Evolutionary conservation across 2,113 vertebrate genomes (phyloP), one percentile per base, ranked within the genome.

Genomic region (Malaclemys terrapin): DNA sequence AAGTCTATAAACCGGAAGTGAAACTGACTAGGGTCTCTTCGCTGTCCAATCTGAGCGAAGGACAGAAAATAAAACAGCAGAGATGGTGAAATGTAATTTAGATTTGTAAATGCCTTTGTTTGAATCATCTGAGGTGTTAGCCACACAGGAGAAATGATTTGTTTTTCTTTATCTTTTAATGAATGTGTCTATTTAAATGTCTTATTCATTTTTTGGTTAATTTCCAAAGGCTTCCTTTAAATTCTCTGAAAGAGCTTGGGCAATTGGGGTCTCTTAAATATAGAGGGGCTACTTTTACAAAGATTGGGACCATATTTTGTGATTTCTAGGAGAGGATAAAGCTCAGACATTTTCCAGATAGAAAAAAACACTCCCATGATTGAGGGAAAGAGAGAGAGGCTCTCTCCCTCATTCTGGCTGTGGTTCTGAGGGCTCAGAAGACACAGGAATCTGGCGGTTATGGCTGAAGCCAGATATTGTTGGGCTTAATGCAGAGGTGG

Each of bases 391-490:
- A 72, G 47, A 42, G 27, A 29, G 10, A 89, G 72, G 81, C 35
- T 83, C 75, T 69, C 42, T 29, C 69, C 80, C 45, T 29, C 54
- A 19, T 86, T 86, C n/a, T 59, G 76, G 12, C 52, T 62, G 91
- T 94, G 95, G 84, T 93, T 93, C 31, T 10, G 78, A 88, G 52
- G 47, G 69, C 72, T 27, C 22, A 84, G 82, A 80, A 81, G 76
- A 87, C 4, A 1, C 0, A 1, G 84, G n/a, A 52, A n/a, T 5
- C 88, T 96, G 93, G 94, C 91, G 92, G 88, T 93, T 57, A 47
- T 89, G 10, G 1, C 9, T 25, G 52, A 3, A 82, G 80, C 84
- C 86, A 1, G 14, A 88, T 94, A 88, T 91, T 56, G 88, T 76
- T 89, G 62, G 62, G 2, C 85, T 78, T 29, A 85, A 89, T 89